Conservation (phyloP, 2,888 invertebrate species). For the Hedychridium roseum region DNA sequence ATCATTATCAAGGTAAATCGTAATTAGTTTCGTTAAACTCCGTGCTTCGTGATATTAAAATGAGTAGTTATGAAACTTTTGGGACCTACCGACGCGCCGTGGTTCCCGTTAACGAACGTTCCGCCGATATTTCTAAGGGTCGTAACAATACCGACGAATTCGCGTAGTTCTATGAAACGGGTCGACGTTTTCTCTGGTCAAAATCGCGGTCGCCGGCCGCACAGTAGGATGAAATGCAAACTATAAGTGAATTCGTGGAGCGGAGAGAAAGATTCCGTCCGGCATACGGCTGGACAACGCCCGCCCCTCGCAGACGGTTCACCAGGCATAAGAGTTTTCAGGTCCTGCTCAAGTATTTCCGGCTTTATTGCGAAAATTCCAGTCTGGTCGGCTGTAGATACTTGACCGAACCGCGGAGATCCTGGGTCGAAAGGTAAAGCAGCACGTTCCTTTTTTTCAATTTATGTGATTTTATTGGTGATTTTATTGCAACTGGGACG, state of each 20-base stretch:
- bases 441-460: background rate
- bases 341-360: constrained; percentile 26
- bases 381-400: constrained; percentile 45
- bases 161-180: no score
- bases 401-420: constrained; percentile 34
- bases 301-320: background rate
- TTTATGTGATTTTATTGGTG: background rate
- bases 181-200: no score
- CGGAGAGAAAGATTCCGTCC: background rate
- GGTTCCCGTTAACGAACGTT: no score
- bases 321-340: constrained; percentile 1
- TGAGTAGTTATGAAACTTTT: no score
- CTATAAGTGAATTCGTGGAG: constrained; percentile 4
- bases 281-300: constrained; percentile 10
- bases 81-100: no score
- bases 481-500: background rate
- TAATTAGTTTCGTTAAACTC: no score
- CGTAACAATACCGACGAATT: no score
- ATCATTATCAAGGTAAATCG: no score
- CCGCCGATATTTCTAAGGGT: no score
- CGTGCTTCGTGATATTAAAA: no score
- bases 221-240: constrained; percentile 21
- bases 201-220: background rate
- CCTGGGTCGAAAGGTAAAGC: constrained; percentile 48
- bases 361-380: constrained; percentile 43